Evolutionary conservation across 2,797 vertebrate genomes (phyloP), one percentile per base, ranked within the genome.

Genomic region (Lutjanus argentimaculatus): DNA sequence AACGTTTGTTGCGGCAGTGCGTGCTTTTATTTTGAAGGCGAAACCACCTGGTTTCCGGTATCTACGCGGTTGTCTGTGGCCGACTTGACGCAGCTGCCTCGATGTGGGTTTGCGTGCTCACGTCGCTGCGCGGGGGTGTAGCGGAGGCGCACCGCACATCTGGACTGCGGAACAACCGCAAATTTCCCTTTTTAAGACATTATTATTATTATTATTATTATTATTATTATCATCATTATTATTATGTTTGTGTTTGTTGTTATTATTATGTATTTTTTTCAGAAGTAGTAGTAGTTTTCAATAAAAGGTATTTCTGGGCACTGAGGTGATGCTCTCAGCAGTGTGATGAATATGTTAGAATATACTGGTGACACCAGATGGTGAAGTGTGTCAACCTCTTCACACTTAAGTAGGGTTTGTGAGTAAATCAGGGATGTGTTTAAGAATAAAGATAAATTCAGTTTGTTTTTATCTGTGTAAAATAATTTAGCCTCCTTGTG

Each of bases 121-220:
- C 90, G 90, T 86, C 77, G 66, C 65, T 59, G 69, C 70, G 78
- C 84, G 86, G 85, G 87, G 90, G 93, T 85, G 89, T 89, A 46
- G 85, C 78, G 84, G 79, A 82, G 92, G 86, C 84, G 75, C 84
- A 79, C 55, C 80, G 83, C 87, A 90, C 77, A 87, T 90, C 92
- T 94, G 94, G 93, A 90, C 77, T 87, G 88, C 84, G 83, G 85
- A 83, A 80, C 68, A 86, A 63, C 85, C 74, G 85, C 77, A 82
- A 74, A 83, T 88, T 70, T 67, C 68, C 74, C 45, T 77, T 45
- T 83, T 52, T 61, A 30, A 48, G 10, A 55, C n/a, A 56, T 22
- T 42, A 7, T 2, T 0, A 10, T 64, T 14, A 56, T 36, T 57
- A 22, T 19, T 7, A 21, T 55, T 36, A 25, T 53, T 17, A 59